Conservation (phyloP, 2,113 vertebrate species). For the Coregonus clupeaformis region DNA sequence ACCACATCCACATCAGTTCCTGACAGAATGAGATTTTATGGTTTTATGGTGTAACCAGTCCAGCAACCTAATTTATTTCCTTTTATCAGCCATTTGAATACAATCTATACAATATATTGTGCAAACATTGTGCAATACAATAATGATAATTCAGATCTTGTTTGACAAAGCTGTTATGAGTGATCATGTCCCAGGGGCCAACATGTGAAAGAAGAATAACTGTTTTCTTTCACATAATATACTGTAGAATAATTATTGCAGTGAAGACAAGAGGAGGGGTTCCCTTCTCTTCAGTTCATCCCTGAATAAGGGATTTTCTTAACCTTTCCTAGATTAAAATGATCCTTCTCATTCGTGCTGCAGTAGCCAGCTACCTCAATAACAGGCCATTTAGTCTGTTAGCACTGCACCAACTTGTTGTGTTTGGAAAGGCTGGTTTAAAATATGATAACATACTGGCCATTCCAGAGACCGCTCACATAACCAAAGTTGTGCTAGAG, state of each 20-base stretch:
- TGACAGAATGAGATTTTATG: too few species aligned
- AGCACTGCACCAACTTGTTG: neutral
- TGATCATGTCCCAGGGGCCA: neutral
- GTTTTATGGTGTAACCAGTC: too few species aligned
- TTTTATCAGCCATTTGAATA: too few species aligned
- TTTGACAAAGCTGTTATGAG: too few species aligned
- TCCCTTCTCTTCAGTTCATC: neutral
- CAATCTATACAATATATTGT: too few species aligned
- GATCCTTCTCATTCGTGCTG: neutral
- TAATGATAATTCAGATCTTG: too few species aligned
- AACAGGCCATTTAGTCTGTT: slow-evolving; percentile 6
- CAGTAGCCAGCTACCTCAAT: neutral
- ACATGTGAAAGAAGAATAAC: neutral
- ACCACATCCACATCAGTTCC: too few species aligned
- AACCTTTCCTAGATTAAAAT: neutral
- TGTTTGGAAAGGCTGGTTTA: slow-evolving; percentile 31
- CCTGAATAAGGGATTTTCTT: neutral
- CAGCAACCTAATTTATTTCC: too few species aligned
- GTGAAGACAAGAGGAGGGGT: neutral
- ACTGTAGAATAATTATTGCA: neutral
- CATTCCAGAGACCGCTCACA: neutral
- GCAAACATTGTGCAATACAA: too few species aligned
- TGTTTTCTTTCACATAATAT: neutral
- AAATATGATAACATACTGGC: slow-evolving; percentile 11
- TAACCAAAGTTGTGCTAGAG: neutral